Evolutionary conservation across 92 coral and sea anemone genomes (phyloP).

Genomic region (Siderastrea siderea): DNA sequence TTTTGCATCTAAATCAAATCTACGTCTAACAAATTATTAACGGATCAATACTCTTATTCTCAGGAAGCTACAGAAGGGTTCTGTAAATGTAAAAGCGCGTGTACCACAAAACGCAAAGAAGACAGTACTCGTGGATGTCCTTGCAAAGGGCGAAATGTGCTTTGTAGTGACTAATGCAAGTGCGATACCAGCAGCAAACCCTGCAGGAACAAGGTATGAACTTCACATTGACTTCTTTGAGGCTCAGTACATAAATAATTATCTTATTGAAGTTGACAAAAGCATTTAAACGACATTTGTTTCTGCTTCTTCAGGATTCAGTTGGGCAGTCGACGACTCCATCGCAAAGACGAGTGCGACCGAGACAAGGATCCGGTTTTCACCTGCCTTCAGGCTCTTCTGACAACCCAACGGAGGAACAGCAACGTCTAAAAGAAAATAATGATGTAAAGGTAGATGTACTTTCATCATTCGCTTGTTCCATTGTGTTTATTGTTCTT

Average conservation of each 20-base stretch:
- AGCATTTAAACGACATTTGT: too few relatives aligned
- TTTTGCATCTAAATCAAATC: not conserved
- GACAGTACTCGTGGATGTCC: not conserved
- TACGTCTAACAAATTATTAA: too few relatives aligned
- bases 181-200: not conserved
- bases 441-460: slow-evolving; percentile 17
- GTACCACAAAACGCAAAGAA: not conserved
- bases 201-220: not conserved
- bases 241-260: too few relatives aligned
- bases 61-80: too few relatives aligned
- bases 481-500: not conserved
- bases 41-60: too few relatives aligned
- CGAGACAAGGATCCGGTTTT: slow-evolving; percentile 20
- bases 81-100: too few relatives aligned
- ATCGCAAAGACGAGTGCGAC: too few relatives aligned
- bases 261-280: too few relatives aligned
- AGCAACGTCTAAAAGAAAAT: slow-evolving; percentile 7
- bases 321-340: slow-evolving; percentile 7
- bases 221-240: too few relatives aligned
- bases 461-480: slow-evolving; percentile 14
- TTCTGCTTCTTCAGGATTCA: slow-evolving; percentile 13
- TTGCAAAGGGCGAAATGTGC: not conserved
- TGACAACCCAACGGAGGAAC: slow-evolving; percentile 25
- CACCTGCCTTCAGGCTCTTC: slow-evolving; percentile 16
- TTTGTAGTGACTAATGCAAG: not conserved